phyloP scores from a whole-genome alignment of 1,140 invertebrate genomes.

The Neotoxoptera formosana region DNA sequence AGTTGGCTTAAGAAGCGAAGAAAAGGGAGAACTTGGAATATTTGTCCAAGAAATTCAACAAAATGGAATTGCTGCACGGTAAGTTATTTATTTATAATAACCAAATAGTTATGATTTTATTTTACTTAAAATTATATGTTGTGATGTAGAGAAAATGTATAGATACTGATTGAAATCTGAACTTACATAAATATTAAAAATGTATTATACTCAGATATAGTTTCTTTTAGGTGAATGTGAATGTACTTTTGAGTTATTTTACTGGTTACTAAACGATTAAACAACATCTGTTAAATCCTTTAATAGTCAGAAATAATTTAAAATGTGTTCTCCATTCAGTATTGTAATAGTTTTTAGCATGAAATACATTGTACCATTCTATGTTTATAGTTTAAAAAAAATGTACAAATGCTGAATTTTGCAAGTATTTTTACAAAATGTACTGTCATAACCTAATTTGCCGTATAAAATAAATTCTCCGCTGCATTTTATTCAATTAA shows the following conservation, averaged over 20 bases:
- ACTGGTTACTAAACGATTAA: not conserved
- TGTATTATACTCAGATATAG: not conserved
- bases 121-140: not conserved
- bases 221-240: not conserved
- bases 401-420: not conserved
- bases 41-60: constrained; percentile 81
- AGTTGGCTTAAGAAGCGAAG: constrained; percentile 74
- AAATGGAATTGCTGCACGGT: constrained; percentile 77
- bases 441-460: not conserved
- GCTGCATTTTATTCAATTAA: not conserved
- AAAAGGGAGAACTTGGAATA: constrained; percentile 77
- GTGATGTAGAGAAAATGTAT: not conserved
- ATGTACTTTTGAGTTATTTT: not conserved
- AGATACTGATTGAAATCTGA: not conserved
- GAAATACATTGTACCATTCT: not conserved
- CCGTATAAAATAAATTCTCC: not conserved
- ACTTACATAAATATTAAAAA: not conserved
- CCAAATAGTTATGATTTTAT: not conserved
- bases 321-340: too few species aligned
- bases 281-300: too few species aligned
- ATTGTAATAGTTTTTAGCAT: not conserved
- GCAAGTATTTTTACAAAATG: not conserved
- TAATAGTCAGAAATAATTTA: too few species aligned
- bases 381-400: not conserved
- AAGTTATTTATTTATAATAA: constrained; percentile 62